These are phyloP conservation scores for Altica lythri DNA, from an alignment of 2,888 invertebrate species.

Conservation along the genomic window DNA sequence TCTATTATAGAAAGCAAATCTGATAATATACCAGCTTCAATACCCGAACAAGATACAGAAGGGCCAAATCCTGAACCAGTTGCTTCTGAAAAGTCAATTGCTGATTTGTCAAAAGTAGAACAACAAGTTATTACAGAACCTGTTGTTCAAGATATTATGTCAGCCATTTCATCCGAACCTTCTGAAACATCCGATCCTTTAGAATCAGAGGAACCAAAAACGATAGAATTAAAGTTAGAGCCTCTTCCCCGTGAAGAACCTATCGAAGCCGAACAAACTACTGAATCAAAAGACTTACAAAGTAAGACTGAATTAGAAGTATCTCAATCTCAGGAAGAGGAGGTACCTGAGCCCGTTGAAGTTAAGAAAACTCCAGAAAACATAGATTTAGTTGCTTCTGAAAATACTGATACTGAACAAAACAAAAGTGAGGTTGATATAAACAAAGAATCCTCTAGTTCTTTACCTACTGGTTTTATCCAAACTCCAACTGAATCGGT, in stretches of 20 bases:
- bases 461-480: slow-evolving; percentile 4
- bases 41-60: slow-evolving; percentile 1
- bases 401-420: no score
- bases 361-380: slow-evolving; percentile 3
- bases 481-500: background rate
- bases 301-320: slow-evolving; percentile 8
- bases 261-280: slow-evolving; percentile 13
- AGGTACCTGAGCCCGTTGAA: background rate
- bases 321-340: background rate
- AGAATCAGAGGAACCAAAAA: slow-evolving; percentile 9
- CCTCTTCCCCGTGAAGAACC: slow-evolving; percentile 3
- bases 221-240: slow-evolving; percentile 4
- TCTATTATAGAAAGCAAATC: background rate
- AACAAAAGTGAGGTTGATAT: background rate
- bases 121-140: no score
- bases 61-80: no score
- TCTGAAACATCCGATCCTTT: slow-evolving; percentile 10
- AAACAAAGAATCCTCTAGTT: slow-evolving; percentile 1
- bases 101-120: background rate
- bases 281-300: slow-evolving; percentile 19
- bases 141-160: slow-evolving; percentile 9
- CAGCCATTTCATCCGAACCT: slow-evolving; percentile 15
- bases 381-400: background rate
- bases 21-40: background rate
- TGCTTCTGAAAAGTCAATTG: background rate